phyloP scores from a whole-genome alignment of 2,113 vertebrate species.

The Cygnus atratus region DNA sequence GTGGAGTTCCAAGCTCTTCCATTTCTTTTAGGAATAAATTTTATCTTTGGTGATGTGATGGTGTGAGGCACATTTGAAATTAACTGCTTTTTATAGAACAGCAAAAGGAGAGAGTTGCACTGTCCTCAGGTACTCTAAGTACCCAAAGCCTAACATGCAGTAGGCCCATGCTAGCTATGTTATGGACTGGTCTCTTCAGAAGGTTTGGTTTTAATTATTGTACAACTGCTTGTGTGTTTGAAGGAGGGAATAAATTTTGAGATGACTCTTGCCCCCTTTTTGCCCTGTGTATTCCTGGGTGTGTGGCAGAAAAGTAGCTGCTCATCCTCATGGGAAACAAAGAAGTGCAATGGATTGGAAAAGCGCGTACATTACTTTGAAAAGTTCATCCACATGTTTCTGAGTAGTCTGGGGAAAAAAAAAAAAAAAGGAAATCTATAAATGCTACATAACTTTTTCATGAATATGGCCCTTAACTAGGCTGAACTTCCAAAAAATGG shows the following conservation, averaged over 20 bases:
- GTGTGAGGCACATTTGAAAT: fast-evolving
- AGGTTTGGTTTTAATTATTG: slow-evolving; percentile 34
- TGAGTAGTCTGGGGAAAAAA: neutral
- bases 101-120: neutral
- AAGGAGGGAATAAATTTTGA: slow-evolving; percentile 38
- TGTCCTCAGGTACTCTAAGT: fast-evolving
- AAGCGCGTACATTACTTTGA: slow-evolving; percentile 25
- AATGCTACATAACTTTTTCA: slow-evolving; percentile 57
- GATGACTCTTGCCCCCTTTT: slow-evolving; percentile 21
- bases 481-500: slow-evolving; percentile 38
- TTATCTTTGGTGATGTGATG: neutral
- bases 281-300: slow-evolving; percentile 38
- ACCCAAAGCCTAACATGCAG: neutral
- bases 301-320: neutral
- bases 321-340: neutral
- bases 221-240: neutral
- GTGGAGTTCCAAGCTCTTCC: neutral
- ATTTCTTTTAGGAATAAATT: neutral
- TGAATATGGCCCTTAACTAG: slow-evolving; percentile 43
- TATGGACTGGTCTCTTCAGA: neutral
- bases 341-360: slow-evolving; percentile 51
- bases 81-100: neutral
- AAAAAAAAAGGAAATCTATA: slow-evolving; percentile 33
- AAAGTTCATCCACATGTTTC: slow-evolving; percentile 33
- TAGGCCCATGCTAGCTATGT: neutral